Evolutionary conservation across 2,888 invertebrate species (phyloP), one percentile per base, ranked within the genome.

Genomic region (Drosophila austrosaltans): DNA sequence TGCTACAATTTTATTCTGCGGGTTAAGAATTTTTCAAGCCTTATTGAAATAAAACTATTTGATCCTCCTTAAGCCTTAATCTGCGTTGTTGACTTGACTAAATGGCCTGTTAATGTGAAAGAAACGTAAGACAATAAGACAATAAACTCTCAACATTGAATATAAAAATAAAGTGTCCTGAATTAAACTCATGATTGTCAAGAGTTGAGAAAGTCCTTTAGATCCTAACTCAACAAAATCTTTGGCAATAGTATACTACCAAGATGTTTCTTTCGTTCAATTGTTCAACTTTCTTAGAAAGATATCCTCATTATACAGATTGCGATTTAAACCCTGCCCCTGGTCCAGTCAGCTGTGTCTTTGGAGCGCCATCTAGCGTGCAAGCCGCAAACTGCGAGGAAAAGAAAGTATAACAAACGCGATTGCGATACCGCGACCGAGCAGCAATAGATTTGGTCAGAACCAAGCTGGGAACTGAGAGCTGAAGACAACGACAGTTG

Each of bases 401-500:
- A 58, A 16, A 56, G 60, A 69, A 57, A 66, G 74, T 70, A 75
- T 67, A 68, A 73, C 76, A 74, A 60, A 76, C 80, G 74, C 81
- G 81, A 56, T 48, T 70, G 71, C 70, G 78, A 77, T 80, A 78
- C 79, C 79, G 72, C 83, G 83, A 84, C 83, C 83, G 48, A 22
- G 48, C 10, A 48, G 48, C 48, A 86, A 86, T 84, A 81, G 81
- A 84, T 84, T 86, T 83, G 87, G 83, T 83, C 86, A 83, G 83
- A 73, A 81, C 69, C 86, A 75, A 76, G 79, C 69, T 48, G 48
- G 48, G 57, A 57, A 57, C 57, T 57, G 57, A 57, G 81, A 86
- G 83, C 83, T 84, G 87, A 84, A 84, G 83, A 83, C 86, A 83
- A 79, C 87, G 79, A 67, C 74, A 79, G 75, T 66, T 86, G 83